Evolutionary conservation across 1,140 invertebrate genomes (phyloP), one percentile per base, ranked within the genome.

Genomic region (Andrena cerasifolii): DNA sequence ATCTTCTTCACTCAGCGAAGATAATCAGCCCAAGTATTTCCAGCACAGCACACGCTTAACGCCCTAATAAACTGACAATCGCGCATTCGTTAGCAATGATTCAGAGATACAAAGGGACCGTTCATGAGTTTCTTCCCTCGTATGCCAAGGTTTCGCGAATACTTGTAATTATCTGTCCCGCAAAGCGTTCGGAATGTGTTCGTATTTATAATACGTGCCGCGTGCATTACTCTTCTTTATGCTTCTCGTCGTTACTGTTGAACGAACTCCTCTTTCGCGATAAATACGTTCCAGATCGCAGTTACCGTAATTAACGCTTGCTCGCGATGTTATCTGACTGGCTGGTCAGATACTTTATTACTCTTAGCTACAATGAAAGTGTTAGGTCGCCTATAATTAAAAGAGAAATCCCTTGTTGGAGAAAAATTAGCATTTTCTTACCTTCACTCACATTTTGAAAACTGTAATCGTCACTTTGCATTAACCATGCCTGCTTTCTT

Each of bases 321-420:
- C 36, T 56, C 5, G 53, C n/a, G 62, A 79, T 73, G 58, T 65
- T 74, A 74, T 79, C 62, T 47, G 53, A 43, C 47, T 54, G 58
- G 78, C 53, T 74, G 18, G 47, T 51, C 28, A 67, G 79, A 54
- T 79, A 54, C 62, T 79, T 74, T 79, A 76, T 79, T 79, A 62
- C 73, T 81, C 76, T 74, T 67, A 79, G 79, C 74, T 81, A 66
- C 61, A 61, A 66, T 36, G 54, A 47, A 45, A 45, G 40, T 40
- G 12, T 21, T 43, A 16, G 3, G 24, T 2, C 0, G 10, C 4
- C 36, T 40, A 40, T n/a, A n/a, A n/a, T n/a, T n/a, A n/a, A n/a
- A n/a, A n/a, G n/a, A n/a, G n/a, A n/a, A n/a, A n/a, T n/a, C n/a
- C n/a, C n/a, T n/a, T n/a, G n/a, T n/a, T n/a, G n/a, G n/a, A n/a